Conservation (phyloP, 2,797 vertebrate species). For the Rachycentron canadum region DNA sequence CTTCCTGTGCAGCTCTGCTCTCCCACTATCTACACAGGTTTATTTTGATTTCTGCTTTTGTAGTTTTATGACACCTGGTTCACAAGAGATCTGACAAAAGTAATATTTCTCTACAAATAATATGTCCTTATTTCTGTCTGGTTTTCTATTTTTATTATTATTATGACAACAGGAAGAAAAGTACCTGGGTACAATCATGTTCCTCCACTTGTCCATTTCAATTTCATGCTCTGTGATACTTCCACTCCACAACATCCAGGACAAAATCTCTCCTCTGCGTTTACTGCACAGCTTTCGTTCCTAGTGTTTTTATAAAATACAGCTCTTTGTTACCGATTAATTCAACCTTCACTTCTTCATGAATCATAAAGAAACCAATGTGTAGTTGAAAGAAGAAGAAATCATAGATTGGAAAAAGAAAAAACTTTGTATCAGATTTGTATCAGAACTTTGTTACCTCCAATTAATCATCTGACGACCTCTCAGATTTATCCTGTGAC, state of each 20-base stretch:
- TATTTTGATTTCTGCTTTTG: not conserved
- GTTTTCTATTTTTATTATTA: not conserved
- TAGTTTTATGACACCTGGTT: not conserved
- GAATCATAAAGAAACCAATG: no score
- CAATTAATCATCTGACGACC: not conserved
- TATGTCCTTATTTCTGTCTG: not conserved
- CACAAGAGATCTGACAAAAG: not conserved
- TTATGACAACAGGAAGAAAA: not conserved
- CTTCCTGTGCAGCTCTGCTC: not conserved
- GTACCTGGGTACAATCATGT: no score
- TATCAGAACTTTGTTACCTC: not conserved
- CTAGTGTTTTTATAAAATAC: no score
- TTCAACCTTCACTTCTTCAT: no score
- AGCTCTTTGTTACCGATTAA: no score
- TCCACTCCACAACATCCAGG: no score
- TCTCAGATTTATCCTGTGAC: not conserved
- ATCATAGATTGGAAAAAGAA: no score
- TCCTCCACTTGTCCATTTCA: no score
- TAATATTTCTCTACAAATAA: not conserved
- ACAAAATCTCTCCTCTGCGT: no score
- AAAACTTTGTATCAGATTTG: no score
- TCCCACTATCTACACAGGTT: not conserved
- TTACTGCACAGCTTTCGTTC: no score
- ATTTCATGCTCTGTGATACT: no score
- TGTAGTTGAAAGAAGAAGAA: not conserved